Evolutionary conservation across 2,113 vertebrate genomes (phyloP), one percentile per base, ranked within the genome.

Genomic region (Tauraco erythrolophus): DNA sequence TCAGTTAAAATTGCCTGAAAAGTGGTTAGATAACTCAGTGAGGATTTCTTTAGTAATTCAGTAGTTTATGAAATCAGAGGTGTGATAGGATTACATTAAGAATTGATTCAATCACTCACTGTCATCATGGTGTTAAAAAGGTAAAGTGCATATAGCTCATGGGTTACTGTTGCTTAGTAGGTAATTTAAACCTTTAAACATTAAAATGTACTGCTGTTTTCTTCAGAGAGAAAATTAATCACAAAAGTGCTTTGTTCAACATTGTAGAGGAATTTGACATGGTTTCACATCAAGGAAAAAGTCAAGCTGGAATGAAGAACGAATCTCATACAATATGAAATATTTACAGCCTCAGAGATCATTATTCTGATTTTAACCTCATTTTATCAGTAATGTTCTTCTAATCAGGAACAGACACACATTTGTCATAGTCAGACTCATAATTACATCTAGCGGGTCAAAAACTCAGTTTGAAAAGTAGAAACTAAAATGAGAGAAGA

Each of bases 331-430:
- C 3, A 37, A 71, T n/a, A 68, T 83, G 15, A 95, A 96, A 89
- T 76, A 94, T 95, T 97, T 94, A 89, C 39, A 88, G 11, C 28
- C 17, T 78, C 35, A 61, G 35, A 79, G 30, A 91, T 91, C 45
- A 58, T 84, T 95, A 93, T 92, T 94, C 81, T 89, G 77, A 62
- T 89, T 95, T 94, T 93, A 95, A 87, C 65, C 69, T 92, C 54
- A 30, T 89, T 97, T 94, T 57, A 69, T 87, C 51, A 84, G 51
- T 51, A 84, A 56, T 51, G 33, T 76, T 74, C 23, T 83, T 80
- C 77, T 93, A 95, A 93, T 89, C 77, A 76, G 57, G 91, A 87
- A 48, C 16, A 95, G 87, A 41, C 21, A 61, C 22, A 53, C 11
- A 75, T 87, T 94, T 89, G 72, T 82, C 84, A 97, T 45, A 84